phyloP scores from a whole-genome alignment of 2,113 vertebrate genomes.

The Caranx melampygus region DNA sequence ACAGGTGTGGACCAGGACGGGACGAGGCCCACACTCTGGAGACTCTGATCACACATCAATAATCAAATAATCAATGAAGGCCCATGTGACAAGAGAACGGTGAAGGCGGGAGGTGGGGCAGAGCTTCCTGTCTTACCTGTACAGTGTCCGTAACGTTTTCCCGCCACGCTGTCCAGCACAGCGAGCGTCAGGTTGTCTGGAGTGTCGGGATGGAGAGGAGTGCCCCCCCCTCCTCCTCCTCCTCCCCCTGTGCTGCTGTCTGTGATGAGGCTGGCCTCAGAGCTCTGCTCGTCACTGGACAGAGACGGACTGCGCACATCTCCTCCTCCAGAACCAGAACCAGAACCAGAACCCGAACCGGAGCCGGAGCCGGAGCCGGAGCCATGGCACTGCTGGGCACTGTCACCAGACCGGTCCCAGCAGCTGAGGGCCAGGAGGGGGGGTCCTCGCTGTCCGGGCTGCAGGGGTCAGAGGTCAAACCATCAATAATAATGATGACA shows the following conservation, averaged over 20 bases:
- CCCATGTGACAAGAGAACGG: too few species aligned
- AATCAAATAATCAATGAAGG: too few species aligned
- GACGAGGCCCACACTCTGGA: too few species aligned
- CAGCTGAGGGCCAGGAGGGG: constrained; percentile 81
- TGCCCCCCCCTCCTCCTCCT: constrained; percentile 41
- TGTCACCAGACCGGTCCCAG: constrained; percentile 51
- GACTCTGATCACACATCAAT: too few species aligned
- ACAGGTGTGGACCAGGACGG: too few species aligned
- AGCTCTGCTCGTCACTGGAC: constrained; percentile 87
- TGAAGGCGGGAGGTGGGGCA: too few species aligned
- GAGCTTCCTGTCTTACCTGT: constrained; percentile 69
- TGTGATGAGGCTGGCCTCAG: constrained; percentile 81
- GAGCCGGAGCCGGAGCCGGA: constrained; percentile 34
- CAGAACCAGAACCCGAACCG: constrained; percentile 42
- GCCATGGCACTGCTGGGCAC: constrained; percentile 46
- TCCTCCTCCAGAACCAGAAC: constrained; percentile 58
- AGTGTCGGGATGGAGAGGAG: constrained; percentile 87
- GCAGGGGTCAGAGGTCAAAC: not conserved
- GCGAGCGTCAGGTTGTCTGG: constrained; percentile 88
- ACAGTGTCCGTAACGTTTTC: constrained; percentile 81
- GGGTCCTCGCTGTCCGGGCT: constrained; percentile 86
- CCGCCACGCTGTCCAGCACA: constrained; percentile 89
- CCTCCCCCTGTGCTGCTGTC: constrained; percentile 66
- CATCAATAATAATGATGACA: too few species aligned
- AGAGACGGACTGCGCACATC: constrained; percentile 85